Base-by-base conservation (phyloP, 2,888 invertebrate species). In the Ochropleura leucogaster region DNA sequence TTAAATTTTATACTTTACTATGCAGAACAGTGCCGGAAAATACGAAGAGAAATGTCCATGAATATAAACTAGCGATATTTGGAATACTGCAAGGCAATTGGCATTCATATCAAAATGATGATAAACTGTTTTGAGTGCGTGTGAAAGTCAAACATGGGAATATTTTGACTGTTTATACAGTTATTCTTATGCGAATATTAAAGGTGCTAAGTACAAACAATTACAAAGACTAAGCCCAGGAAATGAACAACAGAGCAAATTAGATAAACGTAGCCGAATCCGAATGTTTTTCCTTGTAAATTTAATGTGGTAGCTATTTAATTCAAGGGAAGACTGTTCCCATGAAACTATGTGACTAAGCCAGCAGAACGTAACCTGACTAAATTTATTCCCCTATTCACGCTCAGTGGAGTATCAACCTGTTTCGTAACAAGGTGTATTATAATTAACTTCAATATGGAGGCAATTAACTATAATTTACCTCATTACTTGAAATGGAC, bases 381-480 rank as follows among this genome's bases (percentile, higher is more conserved):
- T 42, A 57, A 70, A 53, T 78, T 59, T 49, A 78, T 57, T 67
- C 72, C 62, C n/a, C 67, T 70, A 60, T 78, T 70, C 64, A 72
- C 49, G 72, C 72, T 78, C 67, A n/a, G 60, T 73, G 51, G 47
- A 73, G 55, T 47, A 73, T 53, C 53, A 67, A 79, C 73, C 30
- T 59, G 55, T 65, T 73, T 51, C 64, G 42, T 67, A 40, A 60
- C 7, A 44, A 53, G 12, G 30, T 68, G 51, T 16, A 68, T 57
- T 57, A 44, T 67, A 74, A 73, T 55, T 74, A 20, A n/a, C 16
- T 65, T 51, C 42, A 47, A 12, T 12, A 55, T 10, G 20, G 10
- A 46, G 7, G 18, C 49, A 51, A 47, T 68, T 49, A 46, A 55
- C 6, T 46, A 57, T 53, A 42, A 30, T n/a, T 49, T 49, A 65